A percentile compares a stretch with the other conserved stretches of the same genome.
Conservation (phyloP, 1,140 invertebrate genomes). For the Piezodorus guildinii region DNA sequence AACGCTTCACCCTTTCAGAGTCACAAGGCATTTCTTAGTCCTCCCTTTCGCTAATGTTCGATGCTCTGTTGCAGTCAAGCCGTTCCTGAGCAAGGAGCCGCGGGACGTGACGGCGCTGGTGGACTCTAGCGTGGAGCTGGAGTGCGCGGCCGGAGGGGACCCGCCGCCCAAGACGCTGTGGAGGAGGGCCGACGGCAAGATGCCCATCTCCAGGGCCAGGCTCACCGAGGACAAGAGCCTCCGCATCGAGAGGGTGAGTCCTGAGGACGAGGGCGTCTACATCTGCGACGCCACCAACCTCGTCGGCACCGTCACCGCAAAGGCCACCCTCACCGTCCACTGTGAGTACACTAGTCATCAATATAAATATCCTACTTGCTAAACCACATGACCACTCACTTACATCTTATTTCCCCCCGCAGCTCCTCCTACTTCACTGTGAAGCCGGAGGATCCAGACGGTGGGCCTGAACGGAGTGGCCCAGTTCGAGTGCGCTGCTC, state of each 20-base stretch:
- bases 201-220: conserved; percentile 60
- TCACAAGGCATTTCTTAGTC: background rate
- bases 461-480: conserved; percentile 63
- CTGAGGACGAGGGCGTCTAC: conserved; percentile 68
- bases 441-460: conserved; percentile 62
- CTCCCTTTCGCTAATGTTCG: background rate
- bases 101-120: conserved; percentile 69
- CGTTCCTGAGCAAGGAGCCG: conserved; percentile 73
- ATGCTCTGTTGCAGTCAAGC: conserved; percentile 42
- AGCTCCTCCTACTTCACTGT: conserved; percentile 72
- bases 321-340: conserved; percentile 60
- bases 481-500: conserved; percentile 68
- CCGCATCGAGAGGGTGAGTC: conserved; percentile 57
- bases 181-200: conserved; percentile 75
- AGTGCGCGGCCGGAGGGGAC: conserved; percentile 80
- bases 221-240: conserved; percentile 65
- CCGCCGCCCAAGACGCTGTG: conserved; percentile 79
- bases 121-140: conserved; percentile 71
- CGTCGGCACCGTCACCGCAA: conserved; percentile 60
- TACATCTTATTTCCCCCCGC: conserved; percentile 24
- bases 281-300: conserved; percentile 69
- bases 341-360: conserved; percentile 41
- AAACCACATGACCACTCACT: no score
- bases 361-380: no score
- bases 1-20: conserved; percentile 21